phyloP scores from a whole-genome alignment of 1,140 invertebrate genomes.

The Lepidotrigona ventralis region DNA sequence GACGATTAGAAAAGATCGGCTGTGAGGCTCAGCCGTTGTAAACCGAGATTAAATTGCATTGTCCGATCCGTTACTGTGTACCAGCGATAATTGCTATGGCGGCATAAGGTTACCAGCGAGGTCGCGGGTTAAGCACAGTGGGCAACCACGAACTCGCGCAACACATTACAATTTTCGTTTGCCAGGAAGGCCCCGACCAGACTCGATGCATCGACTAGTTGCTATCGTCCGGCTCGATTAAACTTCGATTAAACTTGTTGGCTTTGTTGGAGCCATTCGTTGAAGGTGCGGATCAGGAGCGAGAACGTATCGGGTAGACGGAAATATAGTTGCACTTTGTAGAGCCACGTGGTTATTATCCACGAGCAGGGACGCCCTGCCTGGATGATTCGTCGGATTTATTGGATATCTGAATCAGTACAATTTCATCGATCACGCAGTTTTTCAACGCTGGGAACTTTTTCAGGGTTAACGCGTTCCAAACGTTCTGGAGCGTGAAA shows the following conservation, averaged over 20 bases:
- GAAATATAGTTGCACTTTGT: not conserved
- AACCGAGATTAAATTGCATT: constrained; percentile 55
- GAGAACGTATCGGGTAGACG: not conserved
- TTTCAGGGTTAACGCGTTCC: not conserved
- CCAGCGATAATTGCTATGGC: constrained; percentile 44
- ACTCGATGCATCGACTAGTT: not conserved
- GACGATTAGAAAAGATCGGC: constrained; percentile 50
- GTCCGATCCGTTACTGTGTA: constrained; percentile 22
- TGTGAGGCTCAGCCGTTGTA: constrained; percentile 31
- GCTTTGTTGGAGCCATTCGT: not conserved
- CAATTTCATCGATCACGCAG: not conserved
- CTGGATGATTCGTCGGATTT: not conserved
- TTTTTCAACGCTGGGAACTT: not conserved
- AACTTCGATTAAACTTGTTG: constrained; percentile 4
- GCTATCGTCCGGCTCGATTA: constrained; percentile 16
- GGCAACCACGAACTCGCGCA: constrained; percentile 6
- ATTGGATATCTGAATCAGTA: not conserved
- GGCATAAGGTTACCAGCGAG: constrained; percentile 25
- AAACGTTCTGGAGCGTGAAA: constrained; percentile 13
- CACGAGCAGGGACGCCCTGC: not conserved
- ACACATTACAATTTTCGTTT: constrained; percentile 46
- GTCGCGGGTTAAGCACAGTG: constrained; percentile 25
- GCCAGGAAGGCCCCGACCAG: not conserved
- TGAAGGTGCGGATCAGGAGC: not conserved
- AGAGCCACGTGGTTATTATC: not conserved